These are phyloP conservation scores for Zaprionus inermis DNA, from an alignment of 1,140 invertebrate genomes.

Conservation along the genomic window DNA sequence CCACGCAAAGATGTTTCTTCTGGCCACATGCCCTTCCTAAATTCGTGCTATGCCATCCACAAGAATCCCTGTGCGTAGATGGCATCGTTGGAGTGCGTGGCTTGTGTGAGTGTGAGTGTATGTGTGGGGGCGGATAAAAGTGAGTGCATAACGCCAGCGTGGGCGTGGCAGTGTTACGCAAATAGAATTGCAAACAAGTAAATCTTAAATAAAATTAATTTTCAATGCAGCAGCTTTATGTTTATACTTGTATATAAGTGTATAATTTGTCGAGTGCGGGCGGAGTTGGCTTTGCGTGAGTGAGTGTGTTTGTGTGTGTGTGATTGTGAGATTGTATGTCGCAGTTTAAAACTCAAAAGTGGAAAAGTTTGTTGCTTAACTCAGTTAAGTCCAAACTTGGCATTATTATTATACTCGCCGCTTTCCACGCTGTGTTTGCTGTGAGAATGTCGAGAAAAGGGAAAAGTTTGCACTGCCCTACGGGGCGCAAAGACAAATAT, in stretches of 20 bases:
- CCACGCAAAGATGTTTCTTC: constrained; percentile 16
- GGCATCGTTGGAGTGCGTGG: constrained; percentile 1
- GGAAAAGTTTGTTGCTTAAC: constrained; percentile 60
- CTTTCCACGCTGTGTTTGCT: constrained; percentile 5
- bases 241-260: constrained; percentile 2
- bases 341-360: constrained; percentile 55
- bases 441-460: not conserved
- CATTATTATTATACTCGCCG: constrained; percentile 29
- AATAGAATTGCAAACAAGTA: constrained; percentile 77
- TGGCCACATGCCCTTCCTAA: constrained; percentile 12
- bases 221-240: constrained; percentile 47
- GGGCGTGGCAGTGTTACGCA: constrained; percentile 45
- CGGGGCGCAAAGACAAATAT: not conserved
- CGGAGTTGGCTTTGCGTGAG: not conserved
- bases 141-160: not conserved
- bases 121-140: not conserved
- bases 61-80: constrained; percentile 6
- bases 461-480: not conserved
- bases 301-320: constrained; percentile 8
- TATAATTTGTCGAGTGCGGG: constrained; percentile 10
- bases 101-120: not conserved
- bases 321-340: constrained; percentile 20
- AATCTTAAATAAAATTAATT: constrained; percentile 77
- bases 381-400: constrained; percentile 53
- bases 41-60: constrained; percentile 12